Base-by-base conservation (phyloP, 2,888 invertebrate species). In the Poecilus cupreus region DNA sequence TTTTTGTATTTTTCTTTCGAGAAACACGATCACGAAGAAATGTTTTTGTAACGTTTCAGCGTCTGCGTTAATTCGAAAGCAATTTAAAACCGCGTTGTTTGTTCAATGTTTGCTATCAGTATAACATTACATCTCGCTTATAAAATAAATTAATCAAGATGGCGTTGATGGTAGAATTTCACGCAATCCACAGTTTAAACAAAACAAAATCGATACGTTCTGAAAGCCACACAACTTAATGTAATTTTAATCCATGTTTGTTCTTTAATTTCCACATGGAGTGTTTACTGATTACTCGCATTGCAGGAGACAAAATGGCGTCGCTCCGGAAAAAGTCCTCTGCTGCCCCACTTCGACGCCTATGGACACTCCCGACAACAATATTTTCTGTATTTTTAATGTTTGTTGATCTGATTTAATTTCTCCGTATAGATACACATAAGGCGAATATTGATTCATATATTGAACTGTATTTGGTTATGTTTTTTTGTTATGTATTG, bases 261-360 rank as follows among this genome's bases (percentile, higher is more conserved):
- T 74, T 46, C 18, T 51, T 22, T 49, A 26, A 26, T 64, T 32
- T 20, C 3, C 1, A 54, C 13, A 8, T 60, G 6, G 18, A 11
- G 18, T 32, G 11, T 49, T 18, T 26, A 54, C 10, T 22, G 18
- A 54, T 54, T 54, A 57, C 10, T 68, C 24, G 16, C 43, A 46
- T 79, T 79, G 16, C 70, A 79, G 79, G 79, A 49, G 79, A 79
- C 37, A 79, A 79, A 37, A 79, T 79, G 79, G 79, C 79, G 51
- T 79, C 79, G 10, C 22, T 79, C 13, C 16, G 79, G 16, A 79
- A 79, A 26, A 79, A 79, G 16, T 79, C 72, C 18, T 10, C 68
- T 10, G 49, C 22, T 57, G 57, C 75, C 13, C 5, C 10, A 8
- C 37, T 8, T 37, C 26, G 18, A 22, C 24, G 24, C 10, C 60